A percentile compares a stretch with the other conserved stretches of the same genome.
phyloP scores from a whole-genome alignment of 2,888 invertebrate genomes.

The Ferrisia virgata region DNA sequence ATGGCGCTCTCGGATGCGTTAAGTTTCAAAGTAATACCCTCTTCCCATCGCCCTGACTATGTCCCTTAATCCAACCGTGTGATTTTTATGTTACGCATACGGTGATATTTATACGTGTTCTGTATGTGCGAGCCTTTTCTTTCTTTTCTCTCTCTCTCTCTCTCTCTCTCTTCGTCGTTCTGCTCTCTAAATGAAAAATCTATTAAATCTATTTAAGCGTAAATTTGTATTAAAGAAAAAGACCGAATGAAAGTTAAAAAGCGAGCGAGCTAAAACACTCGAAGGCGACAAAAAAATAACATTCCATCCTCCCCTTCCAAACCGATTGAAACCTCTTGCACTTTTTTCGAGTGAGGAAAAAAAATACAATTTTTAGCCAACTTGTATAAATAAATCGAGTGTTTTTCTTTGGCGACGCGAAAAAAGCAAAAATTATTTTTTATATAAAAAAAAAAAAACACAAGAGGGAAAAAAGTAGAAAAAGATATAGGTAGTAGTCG shows the following conservation, averaged over 20 bases:
- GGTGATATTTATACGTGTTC: background rate
- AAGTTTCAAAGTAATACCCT: background rate
- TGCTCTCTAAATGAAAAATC: constrained; percentile 10
- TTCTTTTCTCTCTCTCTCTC: too few species aligned
- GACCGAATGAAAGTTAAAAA: background rate
- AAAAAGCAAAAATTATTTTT: background rate
- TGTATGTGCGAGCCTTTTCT: too few species aligned
- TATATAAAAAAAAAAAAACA: background rate
- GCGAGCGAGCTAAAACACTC: background rate
- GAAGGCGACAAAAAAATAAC: background rate
- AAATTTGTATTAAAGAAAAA: background rate
- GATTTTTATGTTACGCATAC: background rate
- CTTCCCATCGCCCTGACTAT: background rate
- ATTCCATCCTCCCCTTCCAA: background rate
- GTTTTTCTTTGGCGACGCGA: background rate
- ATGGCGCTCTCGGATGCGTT: background rate
- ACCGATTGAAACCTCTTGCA: background rate
- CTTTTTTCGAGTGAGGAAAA: background rate
- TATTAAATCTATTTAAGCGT: constrained; percentile 14
- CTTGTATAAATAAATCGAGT: background rate
- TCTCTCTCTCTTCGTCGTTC: too few species aligned
- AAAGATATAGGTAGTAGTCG: background rate
- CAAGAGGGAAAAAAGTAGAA: background rate
- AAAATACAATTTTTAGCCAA: background rate
- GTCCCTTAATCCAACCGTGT: background rate